These are phyloP conservation scores for Pachycephala philippinensis DNA, from an alignment of 2,113 vertebrate species.

Conservation along the genomic window DNA sequence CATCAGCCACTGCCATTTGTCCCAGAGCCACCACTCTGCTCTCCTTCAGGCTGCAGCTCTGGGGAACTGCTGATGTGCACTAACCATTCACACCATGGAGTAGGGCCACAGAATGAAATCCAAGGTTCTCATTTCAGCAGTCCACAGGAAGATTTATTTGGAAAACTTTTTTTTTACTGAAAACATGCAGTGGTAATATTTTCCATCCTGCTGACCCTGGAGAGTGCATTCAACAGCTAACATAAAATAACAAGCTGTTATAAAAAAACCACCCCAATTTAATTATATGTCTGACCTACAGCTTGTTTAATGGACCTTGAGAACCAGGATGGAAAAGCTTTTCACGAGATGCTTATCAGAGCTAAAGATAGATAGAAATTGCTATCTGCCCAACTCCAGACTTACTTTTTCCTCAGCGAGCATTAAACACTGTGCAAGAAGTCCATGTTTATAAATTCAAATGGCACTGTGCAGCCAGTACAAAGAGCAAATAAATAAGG, in stretches of 20 bases:
- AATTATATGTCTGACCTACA: neutral
- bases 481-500: slow-evolving; percentile 26
- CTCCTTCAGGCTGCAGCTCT: neutral
- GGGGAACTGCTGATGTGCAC: neutral
- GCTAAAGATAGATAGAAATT: neutral
- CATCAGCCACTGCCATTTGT: neutral
- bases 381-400: neutral
- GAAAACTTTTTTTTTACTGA: neutral
- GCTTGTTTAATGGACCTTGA: slow-evolving; percentile 53
- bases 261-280: neutral
- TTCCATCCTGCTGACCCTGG: slow-evolving; percentile 11
- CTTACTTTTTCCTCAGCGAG: neutral
- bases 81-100: neutral
- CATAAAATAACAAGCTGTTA: neutral
- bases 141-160: slow-evolving; percentile 6
- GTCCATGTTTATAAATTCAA: neutral
- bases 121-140: neutral
- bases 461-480: neutral
- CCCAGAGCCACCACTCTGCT: neutral
- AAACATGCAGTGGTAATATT: neutral
- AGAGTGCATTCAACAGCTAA: neutral
- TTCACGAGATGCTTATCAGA: slow-evolving; percentile 15
- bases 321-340: slow-evolving; percentile 4
- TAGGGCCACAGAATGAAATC: neutral
- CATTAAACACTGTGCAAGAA: neutral